Percentiles rank a stretch among this genome's conserved stretches.
Evolutionary conservation across 2,888 invertebrate genomes (phyloP).

Genomic region (Dryocosmus kuriphilus): DNA sequence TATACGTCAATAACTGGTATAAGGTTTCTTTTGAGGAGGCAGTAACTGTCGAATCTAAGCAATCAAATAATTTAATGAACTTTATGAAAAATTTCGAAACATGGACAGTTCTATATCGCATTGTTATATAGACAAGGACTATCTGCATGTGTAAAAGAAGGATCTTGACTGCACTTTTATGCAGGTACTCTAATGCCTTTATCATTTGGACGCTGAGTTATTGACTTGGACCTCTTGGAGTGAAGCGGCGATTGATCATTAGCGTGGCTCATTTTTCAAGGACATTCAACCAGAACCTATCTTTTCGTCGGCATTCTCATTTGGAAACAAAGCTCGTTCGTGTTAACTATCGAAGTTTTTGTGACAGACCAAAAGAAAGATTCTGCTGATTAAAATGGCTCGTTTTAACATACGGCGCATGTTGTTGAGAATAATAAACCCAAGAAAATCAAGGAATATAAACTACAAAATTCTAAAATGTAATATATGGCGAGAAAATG

Average conservation of each 20-base stretch:
- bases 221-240: slow-evolving; percentile 18
- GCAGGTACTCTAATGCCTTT: slow-evolving; percentile 11
- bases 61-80: slow-evolving; percentile 14
- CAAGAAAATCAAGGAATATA: neutral
- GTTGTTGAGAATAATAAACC: neutral
- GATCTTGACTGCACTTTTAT: slow-evolving; percentile 5
- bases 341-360: neutral
- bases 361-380: neutral
- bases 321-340: neutral
- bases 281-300: slow-evolving; percentile 10
- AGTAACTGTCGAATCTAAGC: neutral
- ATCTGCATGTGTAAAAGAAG: slow-evolving; percentile 9
- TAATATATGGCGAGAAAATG: no score
- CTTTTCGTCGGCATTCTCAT: slow-evolving; percentile 9
- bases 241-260: slow-evolving; percentile 21
- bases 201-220: slow-evolving; percentile 30
- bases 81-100: slow-evolving; percentile 4
- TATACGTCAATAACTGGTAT: neutral
- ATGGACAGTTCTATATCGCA: neutral
- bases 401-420: neutral
- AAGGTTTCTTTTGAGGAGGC: neutral
- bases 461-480: neutral
- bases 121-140: neutral
- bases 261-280: slow-evolving; percentile 19
- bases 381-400: neutral